Percentiles rank a stretch among this genome's conserved stretches.
Evolutionary conservation across 30 jellyfish, hydroid and myxozoan species (phyloP).

Genomic region (Clytia hemisphaerica): DNA sequence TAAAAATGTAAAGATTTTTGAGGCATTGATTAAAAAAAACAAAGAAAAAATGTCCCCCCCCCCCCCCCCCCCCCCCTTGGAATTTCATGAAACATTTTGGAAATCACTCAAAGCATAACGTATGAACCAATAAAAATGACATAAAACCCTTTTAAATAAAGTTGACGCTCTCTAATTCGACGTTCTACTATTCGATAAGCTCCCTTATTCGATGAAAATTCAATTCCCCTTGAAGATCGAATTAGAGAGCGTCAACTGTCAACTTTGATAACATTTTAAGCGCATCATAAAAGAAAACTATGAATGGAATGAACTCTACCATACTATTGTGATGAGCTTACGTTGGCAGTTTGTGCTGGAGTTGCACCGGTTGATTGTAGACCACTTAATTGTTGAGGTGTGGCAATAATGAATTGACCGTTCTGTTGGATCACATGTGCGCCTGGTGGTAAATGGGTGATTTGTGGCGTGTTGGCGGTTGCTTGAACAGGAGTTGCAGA

Average conservation of each 20-base stretch:
- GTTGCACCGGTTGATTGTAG: not conserved
- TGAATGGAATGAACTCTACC: not conserved
- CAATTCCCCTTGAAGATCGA: too few relatives aligned
- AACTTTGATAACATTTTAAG: not conserved
- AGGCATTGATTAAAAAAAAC: too few relatives aligned
- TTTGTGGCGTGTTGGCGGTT: slow-evolving; percentile 10
- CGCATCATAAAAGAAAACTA: not conserved
- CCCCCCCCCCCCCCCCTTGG: too few relatives aligned
- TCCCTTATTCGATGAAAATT: too few relatives aligned
- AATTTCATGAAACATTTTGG: too few relatives aligned
- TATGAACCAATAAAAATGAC: not conserved
- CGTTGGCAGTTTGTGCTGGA: not conserved
- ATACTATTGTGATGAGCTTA: not conserved
- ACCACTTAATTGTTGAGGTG: not conserved
- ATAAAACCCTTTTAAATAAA: not conserved
- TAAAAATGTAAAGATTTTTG: too few relatives aligned
- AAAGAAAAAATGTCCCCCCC: too few relatives aligned
- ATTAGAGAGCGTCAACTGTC: not conserved
- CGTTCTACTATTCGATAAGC: too few relatives aligned
- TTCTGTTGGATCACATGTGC: slow-evolving; percentile 22
- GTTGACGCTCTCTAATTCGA: too few relatives aligned
- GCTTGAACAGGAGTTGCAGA: not conserved
- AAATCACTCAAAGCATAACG: too few relatives aligned
- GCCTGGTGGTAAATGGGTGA: slow-evolving; percentile 26
- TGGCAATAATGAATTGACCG: slow-evolving; percentile 25